A percentile compares a stretch with the other conserved stretches of the same genome.
phyloP scores from a whole-genome alignment of 2,113 vertebrate species.

The Prunella fulvescens region DNA sequence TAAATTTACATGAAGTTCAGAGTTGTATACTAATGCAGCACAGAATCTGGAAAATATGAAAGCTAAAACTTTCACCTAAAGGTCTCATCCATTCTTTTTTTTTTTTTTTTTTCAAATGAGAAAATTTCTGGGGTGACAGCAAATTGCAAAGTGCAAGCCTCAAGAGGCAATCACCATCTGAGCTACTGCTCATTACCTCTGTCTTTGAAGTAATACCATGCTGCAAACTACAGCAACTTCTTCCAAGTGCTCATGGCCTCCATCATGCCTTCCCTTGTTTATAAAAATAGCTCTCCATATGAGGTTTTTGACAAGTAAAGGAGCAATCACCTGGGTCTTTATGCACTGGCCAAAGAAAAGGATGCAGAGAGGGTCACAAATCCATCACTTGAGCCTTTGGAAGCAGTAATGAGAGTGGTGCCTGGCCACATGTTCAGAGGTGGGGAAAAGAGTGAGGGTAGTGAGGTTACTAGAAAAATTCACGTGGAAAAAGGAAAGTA shows the following conservation, averaged over 20 bases:
- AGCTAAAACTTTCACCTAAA: background rate
- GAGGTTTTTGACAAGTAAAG: background rate
- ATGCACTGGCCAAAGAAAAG: background rate
- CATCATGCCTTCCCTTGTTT: background rate
- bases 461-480: background rate
- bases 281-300: background rate
- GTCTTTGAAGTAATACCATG: background rate
- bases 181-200: background rate
- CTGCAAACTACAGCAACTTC: background rate
- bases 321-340: background rate
- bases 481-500: background rate
- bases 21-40: background rate
- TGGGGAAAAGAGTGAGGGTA: background rate
- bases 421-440: background rate
- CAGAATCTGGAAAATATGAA: background rate
- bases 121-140: fast-evolving
- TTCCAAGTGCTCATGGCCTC: background rate
- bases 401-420: background rate
- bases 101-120: background rate
- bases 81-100: background rate
- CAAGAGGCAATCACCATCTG: background rate
- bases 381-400: background rate
- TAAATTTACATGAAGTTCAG: background rate
- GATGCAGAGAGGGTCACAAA: background rate
- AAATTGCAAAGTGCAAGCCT: background rate